phyloP scores from a whole-genome alignment of 2,113 vertebrate genomes.

The Fregetta grallaria region DNA sequence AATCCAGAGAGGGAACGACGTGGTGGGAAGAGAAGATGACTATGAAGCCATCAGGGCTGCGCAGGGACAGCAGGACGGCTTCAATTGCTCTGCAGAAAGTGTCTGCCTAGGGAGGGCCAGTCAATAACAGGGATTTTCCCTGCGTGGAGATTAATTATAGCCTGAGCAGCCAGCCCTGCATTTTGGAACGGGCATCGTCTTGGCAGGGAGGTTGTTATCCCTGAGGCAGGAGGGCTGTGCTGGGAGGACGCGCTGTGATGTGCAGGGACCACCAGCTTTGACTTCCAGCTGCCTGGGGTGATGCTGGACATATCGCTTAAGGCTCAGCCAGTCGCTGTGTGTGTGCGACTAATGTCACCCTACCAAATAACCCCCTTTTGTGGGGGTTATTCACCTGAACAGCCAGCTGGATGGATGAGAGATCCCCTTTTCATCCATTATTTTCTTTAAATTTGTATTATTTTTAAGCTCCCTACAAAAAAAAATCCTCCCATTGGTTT shows the following conservation, averaged over 20 bases:
- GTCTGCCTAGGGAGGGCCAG: not conserved
- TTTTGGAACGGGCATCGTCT: not conserved
- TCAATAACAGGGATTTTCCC: not conserved
- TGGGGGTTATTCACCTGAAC: not conserved
- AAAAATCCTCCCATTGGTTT: not conserved
- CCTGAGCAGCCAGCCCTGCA: not conserved
- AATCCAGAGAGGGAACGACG: fast-evolving
- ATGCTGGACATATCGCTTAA: not conserved
- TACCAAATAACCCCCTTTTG: not conserved
- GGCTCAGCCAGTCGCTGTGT: not conserved
- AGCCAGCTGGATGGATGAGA: not conserved
- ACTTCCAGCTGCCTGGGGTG: not conserved
- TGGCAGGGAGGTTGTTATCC: not conserved
- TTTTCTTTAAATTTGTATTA: not conserved
- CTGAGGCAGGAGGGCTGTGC: not conserved
- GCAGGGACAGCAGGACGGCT: not conserved
- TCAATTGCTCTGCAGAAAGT: not conserved
- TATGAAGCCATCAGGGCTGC: not conserved
- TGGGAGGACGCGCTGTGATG: fast-evolving
- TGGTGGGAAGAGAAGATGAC: not conserved
- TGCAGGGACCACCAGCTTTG: not conserved
- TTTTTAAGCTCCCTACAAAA: not conserved
- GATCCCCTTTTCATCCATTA: not conserved
- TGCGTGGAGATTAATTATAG: not conserved
- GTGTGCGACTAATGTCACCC: not conserved